phyloP scores from a whole-genome alignment of 2,888 invertebrate genomes.

The Bombyx huttoni region DNA sequence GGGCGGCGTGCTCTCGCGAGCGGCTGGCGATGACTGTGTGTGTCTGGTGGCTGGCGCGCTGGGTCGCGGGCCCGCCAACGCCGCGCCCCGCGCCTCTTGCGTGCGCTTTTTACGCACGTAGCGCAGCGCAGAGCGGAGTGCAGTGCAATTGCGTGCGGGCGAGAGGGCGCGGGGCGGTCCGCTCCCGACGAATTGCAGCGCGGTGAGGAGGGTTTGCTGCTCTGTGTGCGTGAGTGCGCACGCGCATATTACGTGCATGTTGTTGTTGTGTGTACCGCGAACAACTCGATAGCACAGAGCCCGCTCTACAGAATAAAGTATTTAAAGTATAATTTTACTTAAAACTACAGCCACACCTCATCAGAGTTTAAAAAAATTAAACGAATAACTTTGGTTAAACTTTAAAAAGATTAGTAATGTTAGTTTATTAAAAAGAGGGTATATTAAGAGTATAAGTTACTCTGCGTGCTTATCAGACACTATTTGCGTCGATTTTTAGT shows the following conservation, averaged over 20 bases:
- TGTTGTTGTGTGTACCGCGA: slow-evolving; percentile 27
- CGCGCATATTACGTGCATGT: slow-evolving; percentile 23
- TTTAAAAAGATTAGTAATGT: too few relatives aligned
- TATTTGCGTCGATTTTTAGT: too few relatives aligned
- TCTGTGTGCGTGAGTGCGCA: slow-evolving; percentile 60
- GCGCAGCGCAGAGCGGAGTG: slow-evolving; percentile 50
- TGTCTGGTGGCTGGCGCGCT: slow-evolving; percentile 30
- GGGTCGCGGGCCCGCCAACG: slow-evolving; percentile 31
- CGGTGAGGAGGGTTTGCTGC: slow-evolving; percentile 51
- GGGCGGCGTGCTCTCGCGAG: slow-evolving; percentile 65
- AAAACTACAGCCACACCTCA: slow-evolving; percentile 51
- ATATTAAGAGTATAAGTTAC: too few relatives aligned
- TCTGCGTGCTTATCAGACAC: too few relatives aligned
- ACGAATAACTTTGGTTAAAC: too few relatives aligned
- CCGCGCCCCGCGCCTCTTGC: slow-evolving; percentile 54
- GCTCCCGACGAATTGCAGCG: slow-evolving; percentile 67
- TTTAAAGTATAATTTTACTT: slow-evolving; percentile 49
- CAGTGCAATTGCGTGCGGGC: slow-evolving; percentile 69
- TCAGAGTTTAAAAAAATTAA: slow-evolving; percentile 34
- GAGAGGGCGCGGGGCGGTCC: slow-evolving; percentile 33
- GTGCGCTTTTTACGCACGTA: slow-evolving; percentile 72
- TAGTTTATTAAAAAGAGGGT: too few relatives aligned
- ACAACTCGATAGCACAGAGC: slow-evolving; percentile 14
- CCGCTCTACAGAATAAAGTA: slow-evolving; percentile 38
- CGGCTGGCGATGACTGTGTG: slow-evolving; percentile 57